phyloP scores from a whole-genome alignment of 2,888 invertebrate genomes.

The Eilema depressum region DNA sequence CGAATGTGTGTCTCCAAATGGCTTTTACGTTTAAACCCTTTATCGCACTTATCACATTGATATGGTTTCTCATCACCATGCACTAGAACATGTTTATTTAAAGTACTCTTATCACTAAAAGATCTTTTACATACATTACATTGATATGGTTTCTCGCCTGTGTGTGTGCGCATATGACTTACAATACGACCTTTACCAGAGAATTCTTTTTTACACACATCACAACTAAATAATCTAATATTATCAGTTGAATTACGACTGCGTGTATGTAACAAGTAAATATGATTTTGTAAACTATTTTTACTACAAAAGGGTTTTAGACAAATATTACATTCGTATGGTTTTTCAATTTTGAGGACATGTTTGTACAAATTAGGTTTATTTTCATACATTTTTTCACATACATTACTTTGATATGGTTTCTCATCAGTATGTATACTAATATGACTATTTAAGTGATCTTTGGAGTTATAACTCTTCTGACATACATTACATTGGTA shows the following conservation, averaged over 20 bases:
- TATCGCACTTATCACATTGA: conserved; percentile 2
- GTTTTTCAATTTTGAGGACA: not conserved
- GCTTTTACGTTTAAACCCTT: not conserved
- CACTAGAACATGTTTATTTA: not conserved
- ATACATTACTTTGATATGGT: conserved; percentile 1
- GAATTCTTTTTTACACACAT: conserved; percentile 4
- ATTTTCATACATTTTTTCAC: not conserved
- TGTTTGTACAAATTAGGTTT: not conserved
- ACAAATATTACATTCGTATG: not conserved
- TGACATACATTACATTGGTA: not conserved
- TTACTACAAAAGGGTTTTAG: not conserved
- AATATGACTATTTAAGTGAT: not conserved
- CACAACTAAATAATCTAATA: not conserved
- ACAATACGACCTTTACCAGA: not conserved
- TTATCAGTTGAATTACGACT: not conserved
- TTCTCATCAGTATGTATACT: not conserved
- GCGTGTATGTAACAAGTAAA: not conserved
- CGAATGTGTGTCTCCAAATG: conserved; percentile 5
- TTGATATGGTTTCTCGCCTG: not conserved
- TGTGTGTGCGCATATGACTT: conserved; percentile 1
- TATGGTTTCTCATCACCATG: conserved; percentile 1
- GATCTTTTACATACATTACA: not conserved
- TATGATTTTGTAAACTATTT: not conserved
- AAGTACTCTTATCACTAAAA: conserved; percentile 3
- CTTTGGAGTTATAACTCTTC: not conserved